Evolutionary conservation across 2,888 invertebrate genomes (phyloP), one percentile per base, ranked within the genome.

Genomic region (Theretra japonica): DNA sequence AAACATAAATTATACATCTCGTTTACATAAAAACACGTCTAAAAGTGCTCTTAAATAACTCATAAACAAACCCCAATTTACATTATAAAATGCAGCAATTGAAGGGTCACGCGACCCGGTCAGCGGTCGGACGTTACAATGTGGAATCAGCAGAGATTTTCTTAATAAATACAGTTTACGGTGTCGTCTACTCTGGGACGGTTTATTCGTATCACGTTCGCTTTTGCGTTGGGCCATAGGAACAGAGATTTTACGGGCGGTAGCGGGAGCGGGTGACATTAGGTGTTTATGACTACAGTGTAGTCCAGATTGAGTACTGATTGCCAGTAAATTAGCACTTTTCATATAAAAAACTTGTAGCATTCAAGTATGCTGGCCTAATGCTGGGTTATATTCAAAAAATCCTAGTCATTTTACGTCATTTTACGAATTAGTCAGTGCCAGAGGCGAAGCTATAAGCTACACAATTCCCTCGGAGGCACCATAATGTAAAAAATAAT

Each of bases 121-220:
- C 68, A 60, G 71, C 72, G 75, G 73, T 73, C 74, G 75, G 58
- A 70, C 71, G 73, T 72, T 76, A 76, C 80, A 78, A 72, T 75
- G 71, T 75, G 75, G 78, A 81, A 80, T 78, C 79, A 78, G 77
- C 76, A 76, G 77, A 79, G 80, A 81, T 82, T 82, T 80, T 77
- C 74, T 79, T 78, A 77, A 82, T 82, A 82, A 82, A 81, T 82
- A 80, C 75, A 77, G 77, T 75, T 80, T 81, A 78, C 79, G 72
- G 76, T 79, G 79, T 80, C 80, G 76, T 77, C 77, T 78, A 79
- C 75, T 78, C 59, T 73, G 72, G 56, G 68, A 48, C 69, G 58
- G 68, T 73, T 73, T 76, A 82, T 82, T 82, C 82, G 4, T 28
- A 75, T 77, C 82, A 82, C 82, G 82, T 79, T 71, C 75, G 19